These are phyloP conservation scores for Cossypha polioptera DNA, from an alignment of 2,797 vertebrate species.

Conservation along the genomic window DNA sequence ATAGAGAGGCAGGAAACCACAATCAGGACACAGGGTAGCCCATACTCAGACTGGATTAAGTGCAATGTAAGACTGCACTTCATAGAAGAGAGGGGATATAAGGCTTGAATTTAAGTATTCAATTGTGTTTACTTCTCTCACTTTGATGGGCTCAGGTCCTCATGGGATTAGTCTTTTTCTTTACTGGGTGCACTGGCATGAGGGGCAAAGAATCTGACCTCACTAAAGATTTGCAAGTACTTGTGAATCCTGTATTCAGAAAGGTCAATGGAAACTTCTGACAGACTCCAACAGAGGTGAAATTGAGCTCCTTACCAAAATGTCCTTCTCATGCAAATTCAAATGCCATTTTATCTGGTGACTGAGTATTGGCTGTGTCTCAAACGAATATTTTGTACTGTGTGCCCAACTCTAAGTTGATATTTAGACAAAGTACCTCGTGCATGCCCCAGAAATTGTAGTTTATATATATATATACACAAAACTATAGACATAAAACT, in stretches of 20 bases:
- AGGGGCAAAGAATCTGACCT: constrained; percentile 18
- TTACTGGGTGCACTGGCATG: background rate
- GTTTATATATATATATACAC: background rate
- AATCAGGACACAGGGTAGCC: background rate
- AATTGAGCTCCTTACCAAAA: background rate
- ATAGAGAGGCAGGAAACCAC: background rate
- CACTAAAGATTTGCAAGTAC: background rate
- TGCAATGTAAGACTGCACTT: background rate
- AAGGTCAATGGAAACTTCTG: constrained; percentile 3
- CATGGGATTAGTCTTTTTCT: background rate
- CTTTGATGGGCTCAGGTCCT: background rate
- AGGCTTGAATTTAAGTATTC: background rate
- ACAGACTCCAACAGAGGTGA: background rate
- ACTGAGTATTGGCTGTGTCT: background rate
- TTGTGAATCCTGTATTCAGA: background rate
- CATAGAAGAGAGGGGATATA: background rate
- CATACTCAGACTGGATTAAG: background rate
- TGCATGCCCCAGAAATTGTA: background rate
- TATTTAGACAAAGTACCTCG: background rate
- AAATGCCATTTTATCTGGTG: background rate
- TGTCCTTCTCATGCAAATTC: background rate
- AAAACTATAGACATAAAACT: background rate
- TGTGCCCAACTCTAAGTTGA: background rate
- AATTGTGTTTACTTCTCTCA: background rate
- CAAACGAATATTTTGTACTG: background rate